phyloP scores from a whole-genome alignment of 2,113 vertebrate genomes.

The Hypomesus transpacificus region DNA sequence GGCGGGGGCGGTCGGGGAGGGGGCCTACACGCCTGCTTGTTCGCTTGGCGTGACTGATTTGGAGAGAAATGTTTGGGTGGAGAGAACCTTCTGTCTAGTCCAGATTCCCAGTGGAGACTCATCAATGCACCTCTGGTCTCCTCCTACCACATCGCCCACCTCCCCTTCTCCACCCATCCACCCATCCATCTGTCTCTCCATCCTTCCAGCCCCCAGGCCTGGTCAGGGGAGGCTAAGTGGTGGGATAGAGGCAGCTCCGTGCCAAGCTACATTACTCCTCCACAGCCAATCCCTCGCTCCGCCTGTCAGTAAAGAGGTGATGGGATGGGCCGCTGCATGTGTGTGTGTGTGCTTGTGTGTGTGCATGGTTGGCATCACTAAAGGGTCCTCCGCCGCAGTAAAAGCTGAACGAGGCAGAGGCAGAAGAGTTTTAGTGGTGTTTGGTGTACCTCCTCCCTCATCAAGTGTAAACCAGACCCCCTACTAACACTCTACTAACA shows the following conservation, averaged over 20 bases:
- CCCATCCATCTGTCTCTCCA: neutral
- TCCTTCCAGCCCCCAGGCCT: constrained; percentile 27
- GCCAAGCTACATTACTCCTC: constrained; percentile 71
- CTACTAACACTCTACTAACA: constrained; percentile 24
- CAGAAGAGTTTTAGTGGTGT: constrained; percentile 17
- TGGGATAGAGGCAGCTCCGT: constrained; percentile 66
- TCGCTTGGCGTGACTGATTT: constrained; percentile 62
- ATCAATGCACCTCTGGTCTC: constrained; percentile 43
- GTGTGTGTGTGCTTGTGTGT: constrained; percentile 9
- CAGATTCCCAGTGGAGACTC: constrained; percentile 55
- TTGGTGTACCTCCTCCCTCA: constrained; percentile 8
- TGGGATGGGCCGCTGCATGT: constrained; percentile 15
- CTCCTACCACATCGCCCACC: neutral
- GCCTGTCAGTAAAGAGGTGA: constrained; percentile 65
- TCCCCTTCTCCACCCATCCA: constrained; percentile 4
- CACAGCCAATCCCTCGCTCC: constrained; percentile 54
- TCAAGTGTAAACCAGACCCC: neutral
- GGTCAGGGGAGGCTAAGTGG: constrained; percentile 68
- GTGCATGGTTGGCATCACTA: neutral
- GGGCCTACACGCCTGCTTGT: constrained; percentile 48
- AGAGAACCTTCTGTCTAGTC: constrained; percentile 36
- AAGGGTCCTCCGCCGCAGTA: neutral
- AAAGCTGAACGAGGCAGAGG: constrained; percentile 10
- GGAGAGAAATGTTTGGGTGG: constrained; percentile 77
- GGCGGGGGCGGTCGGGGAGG: constrained; percentile 22